Conservation (phyloP, 2,797 vertebrate species). For the Aeoliscus strigatus region DNA sequence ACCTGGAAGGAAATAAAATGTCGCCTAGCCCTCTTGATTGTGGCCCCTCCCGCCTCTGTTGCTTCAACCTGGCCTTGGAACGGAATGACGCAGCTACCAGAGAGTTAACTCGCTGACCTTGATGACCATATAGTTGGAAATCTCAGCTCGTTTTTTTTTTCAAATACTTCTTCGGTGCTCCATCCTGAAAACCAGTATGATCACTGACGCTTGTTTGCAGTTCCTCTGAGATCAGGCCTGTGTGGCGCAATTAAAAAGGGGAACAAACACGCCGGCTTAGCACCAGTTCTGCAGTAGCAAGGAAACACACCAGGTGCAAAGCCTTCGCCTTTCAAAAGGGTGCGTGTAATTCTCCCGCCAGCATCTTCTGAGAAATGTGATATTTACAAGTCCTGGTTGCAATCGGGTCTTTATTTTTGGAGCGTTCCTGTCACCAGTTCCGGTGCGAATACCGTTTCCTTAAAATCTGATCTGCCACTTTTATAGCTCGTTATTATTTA, state of each 20-base stretch:
- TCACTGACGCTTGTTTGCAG: conserved; percentile 25
- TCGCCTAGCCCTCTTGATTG: conserved; percentile 33
- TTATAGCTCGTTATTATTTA: not conserved
- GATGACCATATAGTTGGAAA: conserved; percentile 51
- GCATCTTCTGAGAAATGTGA: conserved; percentile 45
- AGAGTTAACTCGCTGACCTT: conserved; percentile 64
- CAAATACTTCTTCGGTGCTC: conserved; percentile 9
- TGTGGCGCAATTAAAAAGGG: conserved; percentile 41
- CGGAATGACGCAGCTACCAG: conserved; percentile 58
- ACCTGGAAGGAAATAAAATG: conserved; percentile 20
- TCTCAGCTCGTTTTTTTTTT: conserved; percentile 13
- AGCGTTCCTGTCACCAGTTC: conserved; percentile 19
- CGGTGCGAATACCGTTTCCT: too few relatives aligned
- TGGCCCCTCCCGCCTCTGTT: conserved; percentile 52
- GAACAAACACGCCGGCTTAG: conserved; percentile 38
- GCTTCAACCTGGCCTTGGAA: conserved; percentile 93
- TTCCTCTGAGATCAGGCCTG: conserved; percentile 38
- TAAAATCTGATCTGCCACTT: not conserved
- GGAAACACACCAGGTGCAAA: conserved; percentile 61
- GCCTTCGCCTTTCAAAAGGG: conserved; percentile 41
- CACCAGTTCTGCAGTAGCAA: conserved; percentile 47
- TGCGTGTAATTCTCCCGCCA: conserved; percentile 27
- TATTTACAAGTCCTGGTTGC: conserved; percentile 55
- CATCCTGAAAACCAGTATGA: conserved; percentile 33
- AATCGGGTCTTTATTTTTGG: conserved; percentile 45